Conservation (phyloP, 1,140 invertebrate genomes). For the Hermatobates lingyangjiaoensis region DNA sequence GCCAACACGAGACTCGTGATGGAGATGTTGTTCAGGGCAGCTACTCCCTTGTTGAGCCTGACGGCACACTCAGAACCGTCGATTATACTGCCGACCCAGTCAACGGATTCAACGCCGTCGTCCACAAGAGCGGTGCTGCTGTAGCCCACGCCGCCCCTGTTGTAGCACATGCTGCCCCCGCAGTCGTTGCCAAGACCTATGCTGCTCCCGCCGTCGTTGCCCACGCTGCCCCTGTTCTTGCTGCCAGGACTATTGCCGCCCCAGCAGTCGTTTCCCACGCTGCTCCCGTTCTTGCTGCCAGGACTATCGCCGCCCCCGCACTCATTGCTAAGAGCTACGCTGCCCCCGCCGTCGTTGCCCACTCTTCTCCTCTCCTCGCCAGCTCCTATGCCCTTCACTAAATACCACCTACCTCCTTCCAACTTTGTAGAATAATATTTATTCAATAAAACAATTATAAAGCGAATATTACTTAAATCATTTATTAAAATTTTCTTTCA, state of each 20-base stretch:
- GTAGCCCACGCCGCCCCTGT: conserved; percentile 22
- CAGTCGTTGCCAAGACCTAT: not conserved
- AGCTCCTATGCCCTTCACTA: too few species aligned
- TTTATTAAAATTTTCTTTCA: too few species aligned
- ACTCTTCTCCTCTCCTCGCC: too few species aligned
- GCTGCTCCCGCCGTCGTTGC: conserved; percentile 23
- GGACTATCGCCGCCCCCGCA: too few species aligned
- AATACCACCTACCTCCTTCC: too few species aligned
- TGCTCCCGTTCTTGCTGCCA: too few species aligned
- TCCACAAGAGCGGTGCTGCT: not conserved
- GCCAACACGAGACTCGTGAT: conserved; percentile 31
- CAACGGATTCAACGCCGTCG: conserved; percentile 7
- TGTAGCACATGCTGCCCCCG: conserved; percentile 10
- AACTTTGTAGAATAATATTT: too few species aligned
- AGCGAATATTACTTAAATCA: too few species aligned
- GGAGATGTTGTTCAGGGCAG: conserved; percentile 43
- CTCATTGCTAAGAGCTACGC: too few species aligned
- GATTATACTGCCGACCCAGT: conserved; percentile 2
- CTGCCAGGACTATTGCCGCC: conserved; percentile 17
- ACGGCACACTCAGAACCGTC: conserved; percentile 15
- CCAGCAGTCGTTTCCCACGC: too few species aligned
- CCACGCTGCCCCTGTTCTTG: not conserved
- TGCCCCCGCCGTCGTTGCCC: too few species aligned
- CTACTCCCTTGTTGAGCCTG: conserved; percentile 18
- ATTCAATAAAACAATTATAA: too few species aligned